Conservation (phyloP, 2,888 invertebrate genomes). For the Zhuqinia jingwanae region DNA sequence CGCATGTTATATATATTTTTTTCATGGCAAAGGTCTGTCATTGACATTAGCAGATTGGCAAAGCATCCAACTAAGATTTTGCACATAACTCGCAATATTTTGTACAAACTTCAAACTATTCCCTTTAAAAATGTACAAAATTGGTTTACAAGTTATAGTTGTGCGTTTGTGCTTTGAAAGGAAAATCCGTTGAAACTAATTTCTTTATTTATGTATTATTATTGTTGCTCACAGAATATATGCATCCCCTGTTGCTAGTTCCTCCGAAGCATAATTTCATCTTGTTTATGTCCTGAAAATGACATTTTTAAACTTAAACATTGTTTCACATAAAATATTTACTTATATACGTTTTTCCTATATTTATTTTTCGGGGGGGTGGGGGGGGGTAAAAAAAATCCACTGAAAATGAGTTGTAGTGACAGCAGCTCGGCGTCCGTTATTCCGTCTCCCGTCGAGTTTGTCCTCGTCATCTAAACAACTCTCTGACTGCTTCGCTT, state of each 20-base stretch:
- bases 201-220: constrained; percentile 9
- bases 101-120: no score
- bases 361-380: background rate
- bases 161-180: background rate
- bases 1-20: no score
- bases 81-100: no score
- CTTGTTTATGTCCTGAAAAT: background rate
- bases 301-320: constrained; percentile 21
- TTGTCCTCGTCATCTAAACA: constrained; percentile 19
- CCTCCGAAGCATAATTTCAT: background rate
- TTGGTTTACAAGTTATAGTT: background rate
- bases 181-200: constrained; percentile 9
- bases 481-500: background rate
- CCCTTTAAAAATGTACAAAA: no score
- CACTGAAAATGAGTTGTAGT: constrained; percentile 31
- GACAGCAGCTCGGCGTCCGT: constrained; percentile 37
- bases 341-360: no score
- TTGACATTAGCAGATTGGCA: background rate
- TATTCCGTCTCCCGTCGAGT: constrained; percentile 46
- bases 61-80: no score
- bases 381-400: no score
- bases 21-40: background rate
- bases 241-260: background rate
- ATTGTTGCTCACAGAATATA: background rate
- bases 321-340: constrained; percentile 35